Evolutionary conservation across 1,140 invertebrate species (phyloP).

Genomic region (Microplitis mediator): DNA sequence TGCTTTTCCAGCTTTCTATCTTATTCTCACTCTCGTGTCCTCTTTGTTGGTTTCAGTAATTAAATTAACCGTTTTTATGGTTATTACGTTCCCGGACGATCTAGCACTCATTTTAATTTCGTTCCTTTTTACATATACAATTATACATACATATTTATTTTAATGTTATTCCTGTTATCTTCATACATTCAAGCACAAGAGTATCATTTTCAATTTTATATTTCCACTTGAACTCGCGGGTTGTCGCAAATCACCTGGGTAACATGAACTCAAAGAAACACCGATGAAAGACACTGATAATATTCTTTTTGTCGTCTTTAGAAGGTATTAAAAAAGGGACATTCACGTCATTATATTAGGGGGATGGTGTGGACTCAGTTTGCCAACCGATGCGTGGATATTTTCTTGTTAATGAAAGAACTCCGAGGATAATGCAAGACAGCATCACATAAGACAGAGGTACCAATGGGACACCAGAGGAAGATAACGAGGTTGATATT

Average conservation of each 20-base stretch:
- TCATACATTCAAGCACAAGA: background rate
- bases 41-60: constrained; percentile 18
- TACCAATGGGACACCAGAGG: background rate
- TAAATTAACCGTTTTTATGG: constrained; percentile 26
- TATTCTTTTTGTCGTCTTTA: background rate
- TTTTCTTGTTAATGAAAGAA: too few relatives aligned
- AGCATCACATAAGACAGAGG: background rate
- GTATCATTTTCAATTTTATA: background rate
- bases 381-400: too few relatives aligned
- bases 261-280: background rate
- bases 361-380: too few relatives aligned
- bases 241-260: background rate
- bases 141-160: background rate
- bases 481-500: constrained; percentile 7
- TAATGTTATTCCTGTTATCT: too few relatives aligned
- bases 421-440: background rate
- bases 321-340: too few relatives aligned
- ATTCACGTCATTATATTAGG: too few relatives aligned
- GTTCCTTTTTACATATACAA: background rate
- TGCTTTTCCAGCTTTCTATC: too few relatives aligned
- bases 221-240: background rate
- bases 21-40: background rate
- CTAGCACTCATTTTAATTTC: background rate
- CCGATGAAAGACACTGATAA: background rate
- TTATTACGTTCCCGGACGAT: background rate